Conservation (phyloP, 2,113 vertebrate species). For the Thamnaconus septentrionalis region DNA sequence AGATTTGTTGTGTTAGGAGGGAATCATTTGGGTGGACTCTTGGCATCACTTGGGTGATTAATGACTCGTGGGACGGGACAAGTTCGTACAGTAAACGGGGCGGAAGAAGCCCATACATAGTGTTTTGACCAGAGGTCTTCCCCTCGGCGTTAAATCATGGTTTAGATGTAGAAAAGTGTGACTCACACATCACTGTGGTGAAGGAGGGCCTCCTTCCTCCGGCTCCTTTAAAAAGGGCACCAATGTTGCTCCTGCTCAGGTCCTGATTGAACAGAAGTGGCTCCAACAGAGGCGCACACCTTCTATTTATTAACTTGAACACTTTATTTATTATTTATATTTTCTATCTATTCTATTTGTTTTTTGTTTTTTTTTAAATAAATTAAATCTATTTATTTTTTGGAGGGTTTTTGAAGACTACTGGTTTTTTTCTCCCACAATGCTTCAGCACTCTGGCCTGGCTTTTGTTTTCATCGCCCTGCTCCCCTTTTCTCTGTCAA, state of each 20-base stretch:
- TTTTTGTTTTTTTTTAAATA: constrained; percentile 27
- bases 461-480: constrained; percentile 40
- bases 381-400: background rate
- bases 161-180: constrained; percentile 49
- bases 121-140: constrained; percentile 27
- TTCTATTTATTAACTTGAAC: constrained; percentile 24
- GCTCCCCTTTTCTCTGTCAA: constrained; percentile 42
- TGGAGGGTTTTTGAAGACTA: background rate
- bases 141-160: constrained; percentile 33
- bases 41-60: too few relatives aligned
- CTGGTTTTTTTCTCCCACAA: constrained; percentile 31
- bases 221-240: constrained; percentile 55
- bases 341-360: background rate
- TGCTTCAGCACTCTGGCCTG: constrained; percentile 34
- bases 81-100: constrained; percentile 18
- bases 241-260: constrained; percentile 25
- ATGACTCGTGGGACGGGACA: background rate
- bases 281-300: constrained; percentile 1
- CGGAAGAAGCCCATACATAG: constrained; percentile 55
- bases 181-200: constrained; percentile 42
- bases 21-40: too few relatives aligned
- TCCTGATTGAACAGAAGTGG: constrained; percentile 7
- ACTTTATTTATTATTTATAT: constrained; percentile 39
- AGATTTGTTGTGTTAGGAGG: too few relatives aligned
- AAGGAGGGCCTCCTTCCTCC: constrained; percentile 52